Base-by-base conservation (phyloP, 2,797 vertebrate genomes). In the Nyctalus aviator region DNA sequence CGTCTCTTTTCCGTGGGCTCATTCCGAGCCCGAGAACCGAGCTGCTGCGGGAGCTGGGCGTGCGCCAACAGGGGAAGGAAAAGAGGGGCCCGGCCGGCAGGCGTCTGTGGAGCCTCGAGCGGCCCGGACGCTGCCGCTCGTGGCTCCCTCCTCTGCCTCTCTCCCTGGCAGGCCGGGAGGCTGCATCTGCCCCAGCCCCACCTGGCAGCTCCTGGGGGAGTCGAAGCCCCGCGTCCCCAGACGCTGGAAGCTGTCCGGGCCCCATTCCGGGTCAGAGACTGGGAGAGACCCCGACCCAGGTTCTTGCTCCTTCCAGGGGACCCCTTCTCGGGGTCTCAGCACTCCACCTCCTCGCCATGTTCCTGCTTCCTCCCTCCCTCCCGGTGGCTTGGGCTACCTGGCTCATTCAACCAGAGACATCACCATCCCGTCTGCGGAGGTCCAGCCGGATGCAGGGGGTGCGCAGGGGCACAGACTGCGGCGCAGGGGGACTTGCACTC, bases 281-380 rank as follows among this genome's bases (percentile, higher is more conserved):
- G 35, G 12, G 75, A 30, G 46, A 48, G 32, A 91, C 59, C 84
- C 81, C 14, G 18, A 66, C 83, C 57, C 81, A 41, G 35, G 23
- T 82, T 27, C 62, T 68, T 44, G 46, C 66, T 81, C 20, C 57
- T 82, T 37, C 6, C 48, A 64, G 83, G 77, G 84, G 75, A 23
- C 78, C 94, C 93, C 77, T 88, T 85, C 53, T 59, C 17, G 8
- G 44, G 44, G 44, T 44, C 44, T 44, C 59, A 62, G 79, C 94
- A 48, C 94, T 84, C 57, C 59, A 78, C 62, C 76, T 94, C 86
- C 77, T 93, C 96, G 96, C 96, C 97, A 97, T 96, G 77, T 96
- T 97, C 95, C 91, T 30, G 76, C 75, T 72, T 23, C 72, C 91
- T 91, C 11, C 7, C 91, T 91, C 11, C 7, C 25, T 37, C 59